Evolutionary conservation across 2,888 invertebrate species (phyloP).

Genomic region (Thyatira batis): DNA sequence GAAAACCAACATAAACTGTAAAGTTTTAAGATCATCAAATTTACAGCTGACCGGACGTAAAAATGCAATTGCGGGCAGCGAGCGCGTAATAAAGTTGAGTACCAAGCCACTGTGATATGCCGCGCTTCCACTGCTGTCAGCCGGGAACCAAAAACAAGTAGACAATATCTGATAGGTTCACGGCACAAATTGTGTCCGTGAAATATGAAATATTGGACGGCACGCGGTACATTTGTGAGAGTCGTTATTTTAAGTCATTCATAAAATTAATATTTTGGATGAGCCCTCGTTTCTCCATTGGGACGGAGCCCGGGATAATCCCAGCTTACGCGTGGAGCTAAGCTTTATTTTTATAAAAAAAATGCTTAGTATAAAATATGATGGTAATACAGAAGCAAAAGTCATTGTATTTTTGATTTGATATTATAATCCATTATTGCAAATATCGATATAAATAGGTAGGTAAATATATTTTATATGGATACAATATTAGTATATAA

Average conservation of each 20-base stretch:
- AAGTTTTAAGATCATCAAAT: constrained; percentile 48
- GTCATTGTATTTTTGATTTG: constrained; percentile 2
- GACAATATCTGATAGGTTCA: neutral
- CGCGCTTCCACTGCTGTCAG: neutral
- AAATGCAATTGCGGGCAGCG: constrained; percentile 26
- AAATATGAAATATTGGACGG: neutral
- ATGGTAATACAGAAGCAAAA: neutral
- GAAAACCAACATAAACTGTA: constrained; percentile 33
- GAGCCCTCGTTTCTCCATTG: constrained; percentile 7
- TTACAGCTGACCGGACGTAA: constrained; percentile 39
- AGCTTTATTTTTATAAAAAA: neutral
- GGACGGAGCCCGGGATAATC: constrained; percentile 1
- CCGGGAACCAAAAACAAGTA: neutral
- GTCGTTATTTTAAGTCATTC: constrained; percentile 23
- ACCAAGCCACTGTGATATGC: neutral
- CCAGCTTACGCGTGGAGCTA: neutral
- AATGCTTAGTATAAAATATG: neutral
- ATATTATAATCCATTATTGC: neutral
- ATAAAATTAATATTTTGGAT: constrained; percentile 28
- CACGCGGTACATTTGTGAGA: constrained; percentile 9
- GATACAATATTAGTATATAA: constrained; percentile 2
- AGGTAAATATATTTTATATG: too few relatives aligned
- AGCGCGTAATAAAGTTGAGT: constrained; percentile 23
- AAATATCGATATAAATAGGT: too few relatives aligned
- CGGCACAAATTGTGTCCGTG: neutral